A percentile compares a stretch with the other conserved stretches of the same genome.
Conservation (phyloP, 2,888 invertebrate species). For the Allolobophora icterica region DNA sequence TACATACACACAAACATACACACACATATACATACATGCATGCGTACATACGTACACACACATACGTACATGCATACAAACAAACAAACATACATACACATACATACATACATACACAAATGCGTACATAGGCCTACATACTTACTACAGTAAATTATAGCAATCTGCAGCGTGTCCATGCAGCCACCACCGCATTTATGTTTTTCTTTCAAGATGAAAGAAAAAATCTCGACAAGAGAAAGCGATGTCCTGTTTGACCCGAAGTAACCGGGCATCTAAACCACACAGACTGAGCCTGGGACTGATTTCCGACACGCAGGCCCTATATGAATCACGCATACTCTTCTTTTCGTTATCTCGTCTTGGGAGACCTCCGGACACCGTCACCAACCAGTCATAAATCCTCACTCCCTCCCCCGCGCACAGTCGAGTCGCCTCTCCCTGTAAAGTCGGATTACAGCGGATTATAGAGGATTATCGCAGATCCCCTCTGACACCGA, state of each 20-base stretch:
- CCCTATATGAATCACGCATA: neutral
- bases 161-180: neutral
- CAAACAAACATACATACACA: too few species aligned
- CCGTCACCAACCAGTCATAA: neutral
- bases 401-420: neutral
- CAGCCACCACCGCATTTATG: neutral
- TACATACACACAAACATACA: too few species aligned
- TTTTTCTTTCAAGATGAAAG: neutral
- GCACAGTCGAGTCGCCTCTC: neutral
- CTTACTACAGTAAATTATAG: neutral
- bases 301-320: neutral
- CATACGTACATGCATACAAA: too few species aligned
- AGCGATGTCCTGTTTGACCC: neutral
- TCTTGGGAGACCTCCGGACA: neutral
- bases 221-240: neutral
- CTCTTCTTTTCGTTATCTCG: neutral
- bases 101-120: too few species aligned
- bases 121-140: neutral
- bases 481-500: neutral
- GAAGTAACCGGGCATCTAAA: neutral
- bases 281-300: neutral
- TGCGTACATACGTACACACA: too few species aligned
- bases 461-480: neutral
- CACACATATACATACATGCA: too few species aligned
- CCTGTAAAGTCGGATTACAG: neutral